Evolutionary conservation across 2,113 vertebrate genomes (phyloP), one percentile per base, ranked within the genome.

Genomic region (Anoura caudifer): DNA sequence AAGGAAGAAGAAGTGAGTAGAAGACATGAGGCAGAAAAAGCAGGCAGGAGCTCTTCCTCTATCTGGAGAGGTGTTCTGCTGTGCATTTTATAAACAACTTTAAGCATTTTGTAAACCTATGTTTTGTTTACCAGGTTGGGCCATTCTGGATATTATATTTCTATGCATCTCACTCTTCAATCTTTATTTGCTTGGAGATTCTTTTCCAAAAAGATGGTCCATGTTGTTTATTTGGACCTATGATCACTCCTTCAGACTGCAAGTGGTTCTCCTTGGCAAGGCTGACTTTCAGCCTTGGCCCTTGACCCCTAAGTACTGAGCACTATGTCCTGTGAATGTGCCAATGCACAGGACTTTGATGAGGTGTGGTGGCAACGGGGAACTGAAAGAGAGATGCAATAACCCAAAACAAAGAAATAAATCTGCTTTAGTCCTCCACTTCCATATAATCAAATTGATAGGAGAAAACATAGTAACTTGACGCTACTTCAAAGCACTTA

Each of bases 291-390:
- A 31, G 12, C 4, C 61, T 41, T 16, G 13, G 38, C 7, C 10
- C 10, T 28, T 24, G 14, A 7, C 5, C 9, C 9, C 14, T 77
- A 28, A 41, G 43, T 12, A 24, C 3, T 63, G 15, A 47, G 75
- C 7, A 31, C 38, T 17, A 5, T 11, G 17, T 2, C 24, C 3
- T 9, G 28, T 59, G 12, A 1, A 0, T 13, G 6, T 13, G 5
- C 52, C 28, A 15, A 5, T 11, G 4, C 22, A 4, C 0, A 1
- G 24, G 10, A 9, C 47, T 47, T 81, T 67, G 7, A 0, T 0
- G 1, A 54, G 19, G 45, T 65, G 38, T 47, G 20, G 38, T 45
- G 63, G 5, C 28, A 61, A 56, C 3, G 8, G 24, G 28, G 28
- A 85, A 69, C 8, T 28, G 16, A 19, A 12, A 75, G 15, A 75